Base-by-base conservation (phyloP, 2,113 vertebrate genomes). In the Amazona guildingii region DNA sequence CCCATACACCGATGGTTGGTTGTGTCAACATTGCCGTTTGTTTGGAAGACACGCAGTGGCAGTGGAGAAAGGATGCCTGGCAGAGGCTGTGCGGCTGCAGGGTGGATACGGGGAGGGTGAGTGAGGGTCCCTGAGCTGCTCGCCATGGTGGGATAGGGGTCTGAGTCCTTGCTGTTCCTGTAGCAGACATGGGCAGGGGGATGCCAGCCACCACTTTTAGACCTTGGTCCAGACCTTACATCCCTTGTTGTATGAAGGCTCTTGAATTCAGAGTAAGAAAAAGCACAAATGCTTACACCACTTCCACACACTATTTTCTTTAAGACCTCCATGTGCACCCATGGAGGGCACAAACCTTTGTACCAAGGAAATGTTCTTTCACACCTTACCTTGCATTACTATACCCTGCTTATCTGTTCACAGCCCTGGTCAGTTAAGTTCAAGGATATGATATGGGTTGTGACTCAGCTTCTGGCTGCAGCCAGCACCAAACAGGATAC, bases 121-220 rank as follows among this genome's bases (percentile, higher is more conserved):
- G 27, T 1, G 1, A 31, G 27, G 11, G 33, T 41, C 39, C 16
- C 39, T 16, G 20, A 51, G 52, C 49, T 54, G 28, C 59, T 72
- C 2, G 0, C 35, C 48, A 35, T 0, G 1, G 48, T 1, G 4
- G 18, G 37, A 1, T 1, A 72, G n/a, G 16, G 33, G 4, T 27
- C 59, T 3, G 4, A 37, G 18, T 3, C 0, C 64, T 70, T 2
- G 0, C 46, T 59, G 2, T 49, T 85, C 41, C 41, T 46, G 35
- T 31, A 55, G 68, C 21, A 64, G 37, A 41, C 0, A 1, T 15
- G 55, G 37, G 5, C n/a, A 72, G 41, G 24, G 27, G 17, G 39
- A 67, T 2, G 2, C 11, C 44, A 49, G 18, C 7, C n/a, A 57
- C 19, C 24, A 5, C 35, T 18, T 78, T 11, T 61, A 39, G 19